Evolutionary conservation across 2,113 vertebrate genomes (phyloP).

Genomic region (Sula dactylatra): DNA sequence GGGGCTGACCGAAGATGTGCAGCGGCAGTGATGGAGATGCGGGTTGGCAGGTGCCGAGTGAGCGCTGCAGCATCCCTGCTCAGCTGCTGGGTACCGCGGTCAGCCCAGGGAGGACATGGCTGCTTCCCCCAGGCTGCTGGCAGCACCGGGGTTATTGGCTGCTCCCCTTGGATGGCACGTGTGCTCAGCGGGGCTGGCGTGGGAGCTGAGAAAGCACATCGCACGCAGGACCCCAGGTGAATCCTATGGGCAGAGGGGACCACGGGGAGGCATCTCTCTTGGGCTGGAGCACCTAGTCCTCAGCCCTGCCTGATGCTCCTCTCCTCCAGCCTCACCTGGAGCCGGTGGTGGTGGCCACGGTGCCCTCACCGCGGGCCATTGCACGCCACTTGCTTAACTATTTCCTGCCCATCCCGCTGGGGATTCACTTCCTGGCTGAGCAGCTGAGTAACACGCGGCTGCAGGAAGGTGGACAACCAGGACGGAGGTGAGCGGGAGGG

Average conservation of each 20-base stretch:
- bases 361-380: not conserved
- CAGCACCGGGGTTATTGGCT: not conserved
- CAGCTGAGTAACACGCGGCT: not conserved
- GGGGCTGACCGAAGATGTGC: rapidly evolving
- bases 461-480: not conserved
- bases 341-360: rapidly evolving
- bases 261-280: too few relatives aligned
- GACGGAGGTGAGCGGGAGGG: rapidly evolving
- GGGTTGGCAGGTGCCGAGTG: not conserved
- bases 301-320: not conserved
- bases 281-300: not conserved
- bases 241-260: not conserved
- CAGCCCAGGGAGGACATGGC: rapidly evolving
- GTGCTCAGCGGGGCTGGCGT: not conserved
- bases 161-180: not conserved
- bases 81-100: rapidly evolving
- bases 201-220: not conserved
- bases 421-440: slow-evolving; percentile 25
- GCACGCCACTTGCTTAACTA: not conserved
- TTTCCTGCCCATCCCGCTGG: slow-evolving; percentile 40
- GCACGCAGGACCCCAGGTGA: not conserved
- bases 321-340: rapidly evolving
- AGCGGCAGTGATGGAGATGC: rapidly evolving
- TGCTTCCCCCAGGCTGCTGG: not conserved
- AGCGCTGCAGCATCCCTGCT: not conserved